Conservation (phyloP, 1,140 invertebrate species). For the Matsumurasca onukii region DNA sequence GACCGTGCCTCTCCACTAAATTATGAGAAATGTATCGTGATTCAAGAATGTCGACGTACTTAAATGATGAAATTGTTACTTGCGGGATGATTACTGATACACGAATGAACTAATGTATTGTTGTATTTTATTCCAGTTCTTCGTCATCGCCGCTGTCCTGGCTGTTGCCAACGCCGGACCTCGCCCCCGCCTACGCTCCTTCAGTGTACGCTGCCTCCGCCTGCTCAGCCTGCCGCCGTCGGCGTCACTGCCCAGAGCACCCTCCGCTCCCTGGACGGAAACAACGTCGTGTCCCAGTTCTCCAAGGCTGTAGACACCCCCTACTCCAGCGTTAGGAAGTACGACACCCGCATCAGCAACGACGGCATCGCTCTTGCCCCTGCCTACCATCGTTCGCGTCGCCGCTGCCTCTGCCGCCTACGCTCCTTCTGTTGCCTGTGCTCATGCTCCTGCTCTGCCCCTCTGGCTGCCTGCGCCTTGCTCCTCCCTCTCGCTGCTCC, state of each 20-base stretch:
- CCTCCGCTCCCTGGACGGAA: slow-evolving; percentile 43
- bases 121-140: slow-evolving; percentile 30
- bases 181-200: slow-evolving; percentile 26
- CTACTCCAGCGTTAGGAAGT: slow-evolving; percentile 46
- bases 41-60: too few species aligned
- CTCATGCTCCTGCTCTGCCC: slow-evolving; percentile 33
- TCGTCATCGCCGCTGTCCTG: slow-evolving; percentile 39
- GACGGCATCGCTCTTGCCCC: slow-evolving; percentile 31
- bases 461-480: slow-evolving; percentile 37
- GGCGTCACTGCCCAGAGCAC: slow-evolving; percentile 41
- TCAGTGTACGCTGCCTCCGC: slow-evolving; percentile 32
- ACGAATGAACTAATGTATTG: background rate
- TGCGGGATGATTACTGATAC: background rate
- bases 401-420: slow-evolving; percentile 32
- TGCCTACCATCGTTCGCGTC: slow-evolving; percentile 33
- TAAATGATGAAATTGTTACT: too few species aligned
- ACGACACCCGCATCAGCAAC: slow-evolving; percentile 48
- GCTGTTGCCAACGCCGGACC: slow-evolving; percentile 37
- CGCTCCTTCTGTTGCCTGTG: slow-evolving; percentile 29
- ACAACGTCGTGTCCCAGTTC: slow-evolving; percentile 46
- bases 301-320: slow-evolving; percentile 47
- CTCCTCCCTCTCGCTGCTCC: slow-evolving; percentile 31
- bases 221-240: slow-evolving; percentile 41
- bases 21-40: too few species aligned
- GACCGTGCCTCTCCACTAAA: too few species aligned